Evolutionary conservation across 2,113 vertebrate species (phyloP), one percentile per base, ranked within the genome.

Genomic region (Plestiodon gilberti): DNA sequence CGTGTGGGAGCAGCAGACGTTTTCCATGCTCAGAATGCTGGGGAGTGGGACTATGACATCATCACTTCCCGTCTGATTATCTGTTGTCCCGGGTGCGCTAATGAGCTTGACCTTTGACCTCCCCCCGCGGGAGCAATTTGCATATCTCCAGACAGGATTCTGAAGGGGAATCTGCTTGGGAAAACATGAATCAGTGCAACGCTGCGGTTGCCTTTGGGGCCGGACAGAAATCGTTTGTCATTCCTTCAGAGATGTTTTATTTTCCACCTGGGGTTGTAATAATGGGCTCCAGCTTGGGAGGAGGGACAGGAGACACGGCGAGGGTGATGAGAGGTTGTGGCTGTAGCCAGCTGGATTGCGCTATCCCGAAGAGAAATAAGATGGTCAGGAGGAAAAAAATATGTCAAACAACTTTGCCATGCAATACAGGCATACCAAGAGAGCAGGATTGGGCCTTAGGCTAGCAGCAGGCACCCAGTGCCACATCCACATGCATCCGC

Each of bases 81-180:
- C 67, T 80, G 76, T 88, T 33, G 8, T 93, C 96, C 92, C 90
- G 88, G 71, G 75, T 81, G 69, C n/a, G 65, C 94, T 97, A 97
- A 97, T 96, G 94, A 97, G 97, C 87, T 90, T 96, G 94, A 97
- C 88, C 97, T 85, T 81, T 94, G 95, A 94, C 75, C 95, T 88
- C 69, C 0, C 0, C 20, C 43, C 11, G 69, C 86, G 81, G 70
- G 75, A 88, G 81, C 61, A 89, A 94, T 89, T 87, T 74, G 85
- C 30, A 79, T 92, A 91, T 64, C 88, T 38, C 1, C 20, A 83
- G 88, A 82, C 74, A n/a, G 78, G 82, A 93, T 93, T 89, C 89
- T 2, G 81, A 81, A 77, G 81, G 83, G 25, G 79, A 84, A 87
- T 82, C 88, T 71, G 89, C 93, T 89, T n/a, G 89, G 85, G 2